Evolutionary conservation across 2,113 vertebrate species (phyloP).

Genomic region (Protobothrops flavoviridis): DNA sequence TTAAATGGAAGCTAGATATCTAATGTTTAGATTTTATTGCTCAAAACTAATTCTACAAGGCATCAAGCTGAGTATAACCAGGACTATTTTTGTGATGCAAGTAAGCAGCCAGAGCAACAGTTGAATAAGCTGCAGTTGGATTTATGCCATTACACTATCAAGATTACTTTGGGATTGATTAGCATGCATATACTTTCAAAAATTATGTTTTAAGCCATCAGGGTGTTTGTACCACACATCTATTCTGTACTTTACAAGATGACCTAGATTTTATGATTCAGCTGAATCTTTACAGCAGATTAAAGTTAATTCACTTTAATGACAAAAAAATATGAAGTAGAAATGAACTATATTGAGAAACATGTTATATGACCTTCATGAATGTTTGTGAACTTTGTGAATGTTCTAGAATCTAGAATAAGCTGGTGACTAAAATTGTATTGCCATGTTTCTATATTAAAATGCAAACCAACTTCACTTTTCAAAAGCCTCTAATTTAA

Average conservation of each 20-base stretch:
- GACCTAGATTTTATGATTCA: neutral
- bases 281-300: neutral
- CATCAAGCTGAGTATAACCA: neutral
- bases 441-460: neutral
- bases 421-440: neutral
- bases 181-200: neutral
- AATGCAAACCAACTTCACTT: neutral
- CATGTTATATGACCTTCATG: neutral
- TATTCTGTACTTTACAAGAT: neutral
- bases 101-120: neutral
- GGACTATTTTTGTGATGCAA: neutral
- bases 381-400: slow-evolving; percentile 20
- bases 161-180: neutral
- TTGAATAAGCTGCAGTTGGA: neutral
- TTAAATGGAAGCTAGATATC: neutral
- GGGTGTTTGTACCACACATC: neutral
- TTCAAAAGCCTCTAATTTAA: neutral
- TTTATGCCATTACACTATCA: neutral
- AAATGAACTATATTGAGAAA: neutral
- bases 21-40: neutral
- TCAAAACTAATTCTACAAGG: neutral
- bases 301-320: neutral
- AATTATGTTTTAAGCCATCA: slow-evolving; percentile 3
- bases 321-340: neutral
- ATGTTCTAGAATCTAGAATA: neutral